A percentile compares a stretch with the other conserved stretches of the same genome.
Conservation (phyloP, 1,140 invertebrate genomes). For the Drosophila persimilis region DNA sequence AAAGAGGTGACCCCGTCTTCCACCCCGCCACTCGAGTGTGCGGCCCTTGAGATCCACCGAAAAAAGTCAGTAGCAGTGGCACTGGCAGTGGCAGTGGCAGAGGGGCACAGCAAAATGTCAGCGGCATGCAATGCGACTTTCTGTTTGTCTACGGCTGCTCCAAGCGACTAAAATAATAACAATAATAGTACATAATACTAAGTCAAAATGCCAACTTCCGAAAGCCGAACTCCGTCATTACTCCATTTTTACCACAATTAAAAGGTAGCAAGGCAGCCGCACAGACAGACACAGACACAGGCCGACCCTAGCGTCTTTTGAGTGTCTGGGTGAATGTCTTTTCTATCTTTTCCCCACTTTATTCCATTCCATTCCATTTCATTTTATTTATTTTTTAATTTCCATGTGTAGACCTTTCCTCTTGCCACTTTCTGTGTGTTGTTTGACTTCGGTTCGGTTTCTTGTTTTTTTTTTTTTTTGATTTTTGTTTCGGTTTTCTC, state of each 20-base stretch:
- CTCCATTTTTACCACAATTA: conserved; percentile 68
- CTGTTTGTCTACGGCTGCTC: conserved; percentile 58
- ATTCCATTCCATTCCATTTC: conserved; percentile 56
- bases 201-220: conserved; percentile 71
- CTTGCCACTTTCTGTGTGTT: conserved; percentile 20
- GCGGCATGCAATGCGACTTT: conserved; percentile 55
- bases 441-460: conserved; percentile 38
- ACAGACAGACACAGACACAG: too few species aligned
- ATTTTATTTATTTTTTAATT: conserved; percentile 68
- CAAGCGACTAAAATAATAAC: conserved; percentile 65
- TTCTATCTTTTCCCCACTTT: conserved; percentile 49
- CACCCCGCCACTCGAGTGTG: neutral
- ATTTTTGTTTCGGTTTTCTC: neutral
- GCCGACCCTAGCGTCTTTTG: neutral
- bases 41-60: conserved; percentile 10
- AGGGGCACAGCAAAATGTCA: conserved; percentile 22
- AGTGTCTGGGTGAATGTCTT: conserved; percentile 54
- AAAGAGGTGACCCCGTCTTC: conserved; percentile 36
- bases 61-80: neutral
- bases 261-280: conserved; percentile 34
- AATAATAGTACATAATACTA: conserved; percentile 75
- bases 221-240: conserved; percentile 58
- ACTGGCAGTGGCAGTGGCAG: neutral
- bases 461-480: conserved; percentile 3
- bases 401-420: conserved; percentile 46